Evolutionary conservation across 2,888 invertebrate species (phyloP), one percentile per base, ranked within the genome.

Genomic region (Eretmocerus hayati): DNA sequence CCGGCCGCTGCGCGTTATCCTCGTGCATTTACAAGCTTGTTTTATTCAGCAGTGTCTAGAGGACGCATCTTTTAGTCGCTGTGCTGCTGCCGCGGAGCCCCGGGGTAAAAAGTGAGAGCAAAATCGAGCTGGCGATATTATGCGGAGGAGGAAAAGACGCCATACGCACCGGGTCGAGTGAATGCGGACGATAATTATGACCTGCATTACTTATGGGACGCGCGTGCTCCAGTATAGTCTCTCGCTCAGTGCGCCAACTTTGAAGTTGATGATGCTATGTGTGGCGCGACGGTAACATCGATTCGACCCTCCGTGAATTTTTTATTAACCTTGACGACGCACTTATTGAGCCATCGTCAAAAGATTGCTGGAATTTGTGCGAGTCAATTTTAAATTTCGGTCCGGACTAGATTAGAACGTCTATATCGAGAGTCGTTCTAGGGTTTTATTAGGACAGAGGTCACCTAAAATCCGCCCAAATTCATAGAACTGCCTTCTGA

Each of bases 121-220:
- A 52, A 42, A 59, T 60, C 61, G 63, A 64, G 62, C 62, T 65
- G 62, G 64, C 64, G 63, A 63, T 62, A 63, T 64, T 62, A 61
- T 61, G 54, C 58, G 58, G 56, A n/a, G n/a, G n/a, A n/a, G n/a
- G n/a, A n/a, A n/a, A n/a, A n/a, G 32, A 20, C 26, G 40, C 30
- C 26, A n/a, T 13, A 26, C 8, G 8, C 26, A 22, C 16, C 19
- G 36, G 31, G 23, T 51, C 56, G 56, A 54, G 53, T 64, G 63
- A 65, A 66, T 65, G 57, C 59, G 57, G 56, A 55, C 58, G 59
- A 61, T 65, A 65, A 66, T 66, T 65, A 63, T 63, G 61, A 58
- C 53, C 57, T 66, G 65, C 63, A 64, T 66, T 65, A 64, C 59
- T 66, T 60, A 66, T 63, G 62, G 61, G 57, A 41, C 43, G 42